These are phyloP conservation scores for Galeopterus variegatus DNA, from an alignment of 2,113 vertebrate species.

Conservation along the genomic window DNA sequence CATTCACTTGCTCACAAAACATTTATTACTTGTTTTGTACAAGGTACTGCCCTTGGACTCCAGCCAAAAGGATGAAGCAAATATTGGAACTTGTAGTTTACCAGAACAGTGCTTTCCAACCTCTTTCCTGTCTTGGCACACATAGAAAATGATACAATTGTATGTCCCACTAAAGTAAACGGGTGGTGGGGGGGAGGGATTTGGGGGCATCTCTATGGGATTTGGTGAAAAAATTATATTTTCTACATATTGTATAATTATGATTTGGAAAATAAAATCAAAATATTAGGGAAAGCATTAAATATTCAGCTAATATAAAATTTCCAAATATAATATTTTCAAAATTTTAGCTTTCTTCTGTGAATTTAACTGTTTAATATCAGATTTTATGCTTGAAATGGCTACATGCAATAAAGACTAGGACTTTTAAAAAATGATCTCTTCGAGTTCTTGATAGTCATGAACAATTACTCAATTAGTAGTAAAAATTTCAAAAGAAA, in stretches of 20 bases:
- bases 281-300: neutral
- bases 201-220: neutral
- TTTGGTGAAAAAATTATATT: neutral
- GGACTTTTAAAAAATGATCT: neutral
- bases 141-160: neutral
- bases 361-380: neutral
- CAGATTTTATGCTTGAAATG: slow-evolving; percentile 13
- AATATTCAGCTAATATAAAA: neutral
- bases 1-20: neutral
- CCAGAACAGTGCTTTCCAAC: neutral
- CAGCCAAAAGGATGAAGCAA: neutral
- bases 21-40: neutral
- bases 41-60: neutral
- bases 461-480: neutral
- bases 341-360: neutral
- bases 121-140: neutral
- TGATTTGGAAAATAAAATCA: slow-evolving; percentile 24
- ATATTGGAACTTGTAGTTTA: neutral
- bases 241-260: neutral
- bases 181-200: neutral
- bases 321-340: neutral
- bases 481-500: neutral
- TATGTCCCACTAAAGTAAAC: neutral
- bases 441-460: neutral
- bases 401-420: neutral